Base-by-base conservation (phyloP, 2,113 vertebrate genomes). In the Columba livia region DNA sequence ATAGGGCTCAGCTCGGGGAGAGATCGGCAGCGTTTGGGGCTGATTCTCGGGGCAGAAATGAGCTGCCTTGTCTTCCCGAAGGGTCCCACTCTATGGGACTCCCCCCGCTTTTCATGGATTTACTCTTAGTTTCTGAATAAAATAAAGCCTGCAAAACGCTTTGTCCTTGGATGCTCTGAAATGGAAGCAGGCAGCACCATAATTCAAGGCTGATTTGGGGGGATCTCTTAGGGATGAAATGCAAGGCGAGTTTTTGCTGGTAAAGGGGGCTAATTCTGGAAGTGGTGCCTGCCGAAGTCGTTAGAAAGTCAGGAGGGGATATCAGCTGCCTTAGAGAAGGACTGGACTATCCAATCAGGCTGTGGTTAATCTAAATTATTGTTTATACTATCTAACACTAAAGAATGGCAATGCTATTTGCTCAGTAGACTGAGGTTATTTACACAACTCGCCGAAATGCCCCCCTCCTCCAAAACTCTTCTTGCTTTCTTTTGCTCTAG, bases 381-480 rank as follows among this genome's bases (percentile, higher is more conserved):
- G 60, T 85, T 91, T 96, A 84, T 93, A 54, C 75, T 88, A 89
- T 29, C 60, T 79, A 89, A 85, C 82, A 31, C 57, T 54, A 73
- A 10, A 89, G 79, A 91, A 86, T 36, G 54, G 40, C 73, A 73
- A 51, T 84, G 28, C 70, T 95, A 92, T 96, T 96, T 97, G 94
- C 88, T 97, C 88, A 47, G 48, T 65, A 91, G 65, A 64, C 54
- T 26, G 67, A 67, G 51, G 51, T 77, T 95, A 85, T 95, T 96
- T 97, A 91, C 81, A 89, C 57, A 85, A 93, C 88, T 84, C 36
- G 5, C 93, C 62, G 74, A 98, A 96, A 95, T 94, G 78, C 50
- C 70, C 70, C 79, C 88, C 40, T 97, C 53, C 80, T 95, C 89
- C 91, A 95, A 96, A 97, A 92, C 91, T 97, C 88, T 82, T 79